A percentile compares a stretch with the other conserved stretches of the same genome.
Conservation (phyloP, 2,797 vertebrate species). For the Melanotaenia nigrans region DNA sequence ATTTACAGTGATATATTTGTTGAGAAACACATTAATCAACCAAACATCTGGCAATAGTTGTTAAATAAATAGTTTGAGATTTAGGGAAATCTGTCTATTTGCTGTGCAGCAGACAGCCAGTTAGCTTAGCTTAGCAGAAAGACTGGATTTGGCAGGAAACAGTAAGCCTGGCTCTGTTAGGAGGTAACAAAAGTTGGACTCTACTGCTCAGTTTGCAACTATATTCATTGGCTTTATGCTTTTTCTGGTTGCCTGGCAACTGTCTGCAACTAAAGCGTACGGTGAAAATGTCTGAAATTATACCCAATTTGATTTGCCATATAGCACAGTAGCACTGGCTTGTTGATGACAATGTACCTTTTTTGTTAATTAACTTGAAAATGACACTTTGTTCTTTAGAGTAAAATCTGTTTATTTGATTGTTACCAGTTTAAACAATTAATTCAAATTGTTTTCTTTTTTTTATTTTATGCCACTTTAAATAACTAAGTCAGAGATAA, state of each 20-base stretch:
- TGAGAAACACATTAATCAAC: conserved; percentile 1
- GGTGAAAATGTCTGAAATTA: neutral
- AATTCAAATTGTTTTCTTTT: neutral
- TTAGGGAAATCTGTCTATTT: conserved; percentile 13
- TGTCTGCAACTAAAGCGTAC: conserved; percentile 7
- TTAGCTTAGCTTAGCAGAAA: conserved; percentile 21
- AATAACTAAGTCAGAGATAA: too few relatives aligned
- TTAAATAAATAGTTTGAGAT: conserved; percentile 16
- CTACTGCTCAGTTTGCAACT: conserved; percentile 19
- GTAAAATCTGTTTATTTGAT: too few relatives aligned
- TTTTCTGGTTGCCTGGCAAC: conserved; percentile 45
- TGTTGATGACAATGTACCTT: too few relatives aligned
- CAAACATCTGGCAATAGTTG: conserved; percentile 7
- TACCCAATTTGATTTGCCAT: neutral
- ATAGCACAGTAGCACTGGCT: neutral
- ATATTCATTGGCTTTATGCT: conserved; percentile 18
- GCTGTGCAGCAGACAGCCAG: neutral
- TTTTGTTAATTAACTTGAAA: too few relatives aligned
- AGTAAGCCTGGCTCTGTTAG: neutral
- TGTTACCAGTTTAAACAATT: too few relatives aligned
- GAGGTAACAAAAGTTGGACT: conserved; percentile 3
- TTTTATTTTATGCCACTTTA: neutral
- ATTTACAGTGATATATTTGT: neutral
- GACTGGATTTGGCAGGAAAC: conserved; percentile 2
- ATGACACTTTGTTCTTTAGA: too few relatives aligned